Conservation (phyloP, 2,113 vertebrate species). For the Platichthys stellatus region DNA sequence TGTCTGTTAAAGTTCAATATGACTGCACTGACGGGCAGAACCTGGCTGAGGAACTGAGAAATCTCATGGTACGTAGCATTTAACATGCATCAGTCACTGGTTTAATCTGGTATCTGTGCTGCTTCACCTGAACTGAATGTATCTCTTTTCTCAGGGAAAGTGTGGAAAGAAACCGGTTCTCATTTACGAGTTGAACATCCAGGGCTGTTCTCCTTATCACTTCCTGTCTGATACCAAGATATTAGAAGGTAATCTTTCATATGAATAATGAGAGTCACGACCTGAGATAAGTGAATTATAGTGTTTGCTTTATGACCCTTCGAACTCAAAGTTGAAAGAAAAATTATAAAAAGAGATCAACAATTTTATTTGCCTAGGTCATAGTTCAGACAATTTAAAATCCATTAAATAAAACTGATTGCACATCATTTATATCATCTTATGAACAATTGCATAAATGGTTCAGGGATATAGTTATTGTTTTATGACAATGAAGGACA, state of each 20-base stretch:
- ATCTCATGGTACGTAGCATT: constrained; percentile 78
- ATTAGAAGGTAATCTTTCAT: constrained; percentile 51
- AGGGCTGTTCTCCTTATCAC: constrained; percentile 20
- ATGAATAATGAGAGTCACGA: neutral
- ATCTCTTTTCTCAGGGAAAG: constrained; percentile 3
- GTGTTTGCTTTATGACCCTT: neutral
- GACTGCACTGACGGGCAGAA: constrained; percentile 69
- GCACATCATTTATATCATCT: no score
- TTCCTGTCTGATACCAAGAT: constrained; percentile 50
- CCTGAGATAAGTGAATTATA: neutral
- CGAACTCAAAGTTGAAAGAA: no score
- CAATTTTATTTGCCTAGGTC: neutral
- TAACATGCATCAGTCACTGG: neutral
- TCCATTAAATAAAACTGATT: neutral
- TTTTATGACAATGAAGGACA: no score
- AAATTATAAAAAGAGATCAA: neutral
- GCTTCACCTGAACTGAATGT: neutral
- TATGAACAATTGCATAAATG: no score
- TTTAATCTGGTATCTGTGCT: neutral
- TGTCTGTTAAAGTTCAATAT: constrained; percentile 83
- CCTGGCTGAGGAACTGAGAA: constrained; percentile 66
- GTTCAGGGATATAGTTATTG: no score
- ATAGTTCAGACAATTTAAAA: neutral
- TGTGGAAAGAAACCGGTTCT: constrained; percentile 56
- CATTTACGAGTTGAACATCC: constrained; percentile 58